These are phyloP conservation scores for Mus minutoides DNA, from an alignment of 2,797 vertebrate genomes.

Conservation along the genomic window DNA sequence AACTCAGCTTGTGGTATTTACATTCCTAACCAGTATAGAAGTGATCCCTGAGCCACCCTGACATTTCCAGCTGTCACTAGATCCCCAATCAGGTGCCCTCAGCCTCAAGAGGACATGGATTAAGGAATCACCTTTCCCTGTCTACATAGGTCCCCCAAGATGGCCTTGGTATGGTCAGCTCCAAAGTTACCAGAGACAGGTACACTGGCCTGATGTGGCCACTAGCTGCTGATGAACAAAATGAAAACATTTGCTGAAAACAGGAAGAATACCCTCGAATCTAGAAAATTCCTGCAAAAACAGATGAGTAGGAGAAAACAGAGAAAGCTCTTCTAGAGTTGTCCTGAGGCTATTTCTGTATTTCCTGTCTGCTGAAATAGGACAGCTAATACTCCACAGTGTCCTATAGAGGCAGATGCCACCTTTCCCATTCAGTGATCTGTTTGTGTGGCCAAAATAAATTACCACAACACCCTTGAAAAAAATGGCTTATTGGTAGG, in stretches of 20 bases:
- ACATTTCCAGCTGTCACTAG: not conserved
- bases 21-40: not conserved
- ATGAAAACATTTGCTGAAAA: not conserved
- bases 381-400: not conserved
- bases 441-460: not conserved
- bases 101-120: not conserved
- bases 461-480: not conserved
- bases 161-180: not conserved
- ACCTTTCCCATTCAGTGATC: not conserved
- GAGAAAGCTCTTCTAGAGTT: not conserved
- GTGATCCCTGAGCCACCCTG: too few relatives aligned
- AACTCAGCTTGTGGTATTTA: not conserved
- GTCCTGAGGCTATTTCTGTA: not conserved
- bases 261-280: not conserved
- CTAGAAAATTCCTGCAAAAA: not conserved
- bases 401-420: not conserved
- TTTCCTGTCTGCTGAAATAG: not conserved
- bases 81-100: not conserved
- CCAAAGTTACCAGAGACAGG: not conserved
- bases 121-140: not conserved
- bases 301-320: not conserved
- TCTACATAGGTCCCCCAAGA: not conserved
- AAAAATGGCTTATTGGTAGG: not conserved
- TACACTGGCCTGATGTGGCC: not conserved
- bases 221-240: not conserved